These are phyloP conservation scores for Tenebrosternarchus preto DNA, from an alignment of 2,113 vertebrate genomes.

Conservation along the genomic window DNA sequence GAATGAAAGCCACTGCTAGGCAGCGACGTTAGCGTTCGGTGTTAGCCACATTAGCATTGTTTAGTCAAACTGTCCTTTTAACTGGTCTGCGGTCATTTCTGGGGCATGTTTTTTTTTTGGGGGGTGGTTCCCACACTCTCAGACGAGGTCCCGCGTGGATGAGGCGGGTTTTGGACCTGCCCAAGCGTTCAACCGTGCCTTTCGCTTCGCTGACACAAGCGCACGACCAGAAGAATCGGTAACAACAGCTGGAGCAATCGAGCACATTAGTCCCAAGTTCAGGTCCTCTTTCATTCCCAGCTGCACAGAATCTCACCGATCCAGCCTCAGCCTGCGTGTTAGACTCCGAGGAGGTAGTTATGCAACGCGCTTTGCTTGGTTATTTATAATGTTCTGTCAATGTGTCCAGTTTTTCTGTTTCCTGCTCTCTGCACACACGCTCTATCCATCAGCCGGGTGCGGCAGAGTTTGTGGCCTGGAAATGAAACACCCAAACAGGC, in stretches of 20 bases:
- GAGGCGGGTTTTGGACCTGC: constrained; percentile 17
- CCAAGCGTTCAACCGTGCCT: constrained; percentile 9
- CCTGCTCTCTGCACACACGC: constrained; percentile 22
- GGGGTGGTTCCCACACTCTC: background rate
- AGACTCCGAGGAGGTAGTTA: constrained; percentile 48
- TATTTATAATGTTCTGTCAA: constrained; percentile 53
- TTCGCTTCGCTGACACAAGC: constrained; percentile 24
- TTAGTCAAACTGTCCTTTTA: background rate
- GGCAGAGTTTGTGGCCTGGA: background rate
- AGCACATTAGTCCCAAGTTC: constrained; percentile 13
- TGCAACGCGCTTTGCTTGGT: constrained; percentile 50
- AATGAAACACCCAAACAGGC: background rate
- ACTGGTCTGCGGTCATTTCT: background rate
- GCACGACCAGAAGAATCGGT: constrained; percentile 6
- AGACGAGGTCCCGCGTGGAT: background rate
- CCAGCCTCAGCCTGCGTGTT: constrained; percentile 47
- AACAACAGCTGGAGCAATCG: background rate
- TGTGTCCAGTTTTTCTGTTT: constrained; percentile 31
- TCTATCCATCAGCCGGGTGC: constrained; percentile 1
- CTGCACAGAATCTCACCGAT: constrained; percentile 32
- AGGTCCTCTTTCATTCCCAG: constrained; percentile 27
- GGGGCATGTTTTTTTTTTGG: constrained; percentile 1
- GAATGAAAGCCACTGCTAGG: too few relatives aligned
- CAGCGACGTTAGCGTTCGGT: background rate
- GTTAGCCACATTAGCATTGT: background rate